Evolutionary conservation across 1,140 invertebrate species (phyloP), one percentile per base, ranked within the genome.

Genomic region (Calephelis virginiensis): DNA sequence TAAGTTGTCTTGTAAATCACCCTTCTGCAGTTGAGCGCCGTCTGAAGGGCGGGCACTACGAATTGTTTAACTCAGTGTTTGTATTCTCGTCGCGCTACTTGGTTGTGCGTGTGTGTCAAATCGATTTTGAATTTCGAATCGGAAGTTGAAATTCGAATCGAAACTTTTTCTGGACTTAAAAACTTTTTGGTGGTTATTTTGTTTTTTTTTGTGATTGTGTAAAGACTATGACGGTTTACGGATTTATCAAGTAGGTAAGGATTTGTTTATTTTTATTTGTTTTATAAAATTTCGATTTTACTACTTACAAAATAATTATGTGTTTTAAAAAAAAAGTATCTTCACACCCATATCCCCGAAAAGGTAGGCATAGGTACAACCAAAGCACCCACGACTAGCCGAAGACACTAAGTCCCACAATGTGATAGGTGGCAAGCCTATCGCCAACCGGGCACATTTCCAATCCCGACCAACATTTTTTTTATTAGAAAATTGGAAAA

Each of bases 41-140:
- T 45, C 49, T 61, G 65, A 64, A 87, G 83, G 82, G 83, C 82
- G 85, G 83, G 83, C 82, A 80, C 75, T 64, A 28, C 11, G 37
- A 59, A 68, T 81, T 77, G 68, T 60, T 76, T 75, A 64, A 70
- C 69, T 77, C 83, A 88, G 85, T 88, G 74, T 74, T 74, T 78
- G 74, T 75, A 74, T 73, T 71, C 74, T 75, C 77, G 76, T 77
- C 72, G 74, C 72, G 76, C 76, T 69, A 81, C 65, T 69, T 69
- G 78, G 79, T 76, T 76, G 82, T 78, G 50, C 72, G 68, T 67
- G 68, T 59, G 53, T 60, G 69, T 76, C 69, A 68, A 74, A 76
- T 73, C 67, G 68, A 64, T 72, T 77, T 80, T 61, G 69, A 80
- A 78, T 71, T 71, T 72, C 68, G 73, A 78, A 76, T 74, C 70